Evolutionary conservation across 2,888 invertebrate species (phyloP).

Genomic region (Amphipoea lucens): DNA sequence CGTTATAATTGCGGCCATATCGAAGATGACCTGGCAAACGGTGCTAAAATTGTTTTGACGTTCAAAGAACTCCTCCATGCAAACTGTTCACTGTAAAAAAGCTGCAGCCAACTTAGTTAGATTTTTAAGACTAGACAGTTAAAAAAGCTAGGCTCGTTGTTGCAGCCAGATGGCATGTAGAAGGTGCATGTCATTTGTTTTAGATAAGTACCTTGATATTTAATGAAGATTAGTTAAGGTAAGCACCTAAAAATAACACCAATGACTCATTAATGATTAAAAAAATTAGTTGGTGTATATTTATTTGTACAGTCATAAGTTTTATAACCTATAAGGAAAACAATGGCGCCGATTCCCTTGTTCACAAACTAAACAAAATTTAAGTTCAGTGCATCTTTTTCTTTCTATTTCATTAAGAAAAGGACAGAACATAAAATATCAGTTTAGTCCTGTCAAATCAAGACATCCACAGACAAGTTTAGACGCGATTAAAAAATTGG

Average conservation of each 20-base stretch:
- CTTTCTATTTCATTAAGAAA: too few species aligned
- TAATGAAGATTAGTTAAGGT: background rate
- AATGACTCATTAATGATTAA: conserved; percentile 27
- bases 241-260: background rate
- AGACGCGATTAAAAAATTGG: too few species aligned
- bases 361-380: too few species aligned
- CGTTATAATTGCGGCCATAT: background rate
- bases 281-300: conserved; percentile 16
- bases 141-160: background rate
- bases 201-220: background rate
- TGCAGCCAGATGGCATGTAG: background rate
- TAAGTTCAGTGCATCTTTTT: too few species aligned
- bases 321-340: background rate
- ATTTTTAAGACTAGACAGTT: background rate
- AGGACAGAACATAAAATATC: too few species aligned
- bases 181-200: background rate
- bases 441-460: too few species aligned
- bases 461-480: too few species aligned
- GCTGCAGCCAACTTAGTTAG: background rate
- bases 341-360: background rate
- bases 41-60: background rate
- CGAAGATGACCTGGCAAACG: too few species aligned
- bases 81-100: background rate
- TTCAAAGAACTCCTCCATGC: background rate
- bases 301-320: conserved; percentile 12